A percentile compares a stretch with the other conserved stretches of the same genome.
Evolutionary conservation across 2,113 vertebrate genomes (phyloP).

Genomic region (Cercocebus atys): DNA sequence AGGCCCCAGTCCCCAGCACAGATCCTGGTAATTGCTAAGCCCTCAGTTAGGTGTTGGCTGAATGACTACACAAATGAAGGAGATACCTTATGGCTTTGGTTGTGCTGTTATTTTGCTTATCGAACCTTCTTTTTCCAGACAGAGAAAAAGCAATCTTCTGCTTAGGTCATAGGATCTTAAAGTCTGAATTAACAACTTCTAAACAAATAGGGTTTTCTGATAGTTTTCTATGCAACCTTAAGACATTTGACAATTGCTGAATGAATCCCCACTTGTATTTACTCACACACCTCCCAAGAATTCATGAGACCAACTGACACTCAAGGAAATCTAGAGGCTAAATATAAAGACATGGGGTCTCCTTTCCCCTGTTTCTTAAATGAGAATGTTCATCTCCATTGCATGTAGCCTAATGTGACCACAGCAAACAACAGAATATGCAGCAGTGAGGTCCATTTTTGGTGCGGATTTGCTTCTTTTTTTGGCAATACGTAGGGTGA

Average conservation of each 20-base stretch:
- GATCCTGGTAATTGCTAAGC: not conserved
- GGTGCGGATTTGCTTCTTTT: constrained; percentile 51
- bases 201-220: not conserved
- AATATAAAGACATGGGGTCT: not conserved
- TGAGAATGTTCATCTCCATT: not conserved
- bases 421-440: not conserved
- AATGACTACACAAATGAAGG: not conserved
- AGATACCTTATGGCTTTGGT: not conserved
- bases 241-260: not conserved
- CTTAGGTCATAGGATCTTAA: not conserved
- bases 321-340: not conserved
- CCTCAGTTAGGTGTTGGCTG: not conserved
- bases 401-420: not conserved
- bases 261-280: constrained; percentile 4
- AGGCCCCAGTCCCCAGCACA: not conserved
- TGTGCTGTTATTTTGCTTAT: not conserved
- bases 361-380: not conserved
- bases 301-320: not conserved
- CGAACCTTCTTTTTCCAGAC: not conserved
- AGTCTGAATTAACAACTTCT: not conserved
- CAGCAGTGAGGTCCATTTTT: not conserved
- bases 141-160: constrained; percentile 6
- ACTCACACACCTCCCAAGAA: not conserved
- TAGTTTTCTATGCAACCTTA: not conserved
- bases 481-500: not conserved